Percentiles rank a stretch among this genome's conserved stretches.
phyloP scores from a whole-genome alignment of 2,797 vertebrate species.

The Setipinna tenuifilis region DNA sequence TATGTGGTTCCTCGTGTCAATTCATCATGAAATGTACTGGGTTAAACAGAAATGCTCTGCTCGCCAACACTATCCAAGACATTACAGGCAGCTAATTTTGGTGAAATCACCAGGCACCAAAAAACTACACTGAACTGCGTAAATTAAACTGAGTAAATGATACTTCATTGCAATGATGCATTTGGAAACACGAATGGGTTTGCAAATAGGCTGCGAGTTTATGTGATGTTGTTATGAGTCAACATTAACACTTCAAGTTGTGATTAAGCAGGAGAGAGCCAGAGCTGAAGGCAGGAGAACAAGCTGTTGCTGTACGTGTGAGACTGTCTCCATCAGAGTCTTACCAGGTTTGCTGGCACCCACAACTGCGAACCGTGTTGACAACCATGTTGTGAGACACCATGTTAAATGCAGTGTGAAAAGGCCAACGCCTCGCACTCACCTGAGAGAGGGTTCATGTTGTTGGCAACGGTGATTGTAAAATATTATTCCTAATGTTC shows the following conservation, averaged over 20 bases:
- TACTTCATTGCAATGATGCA: neutral
- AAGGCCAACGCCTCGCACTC: neutral
- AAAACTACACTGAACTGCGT: neutral
- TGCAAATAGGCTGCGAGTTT: neutral
- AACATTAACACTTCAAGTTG: neutral
- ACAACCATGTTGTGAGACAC: neutral
- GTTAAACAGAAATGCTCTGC: conserved; percentile 33
- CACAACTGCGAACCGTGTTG: neutral
- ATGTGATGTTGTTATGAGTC: neutral
- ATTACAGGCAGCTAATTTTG: neutral
- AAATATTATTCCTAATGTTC: too few species aligned
- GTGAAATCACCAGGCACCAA: neutral
- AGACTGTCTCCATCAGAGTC: neutral
- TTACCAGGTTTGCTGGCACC: neutral
- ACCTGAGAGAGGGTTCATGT: neutral
- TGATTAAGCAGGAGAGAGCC: neutral
- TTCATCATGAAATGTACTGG: conserved; percentile 38
- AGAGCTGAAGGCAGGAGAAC: neutral
- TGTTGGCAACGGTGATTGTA: neutral
- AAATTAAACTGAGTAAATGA: neutral
- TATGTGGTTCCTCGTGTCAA: conserved; percentile 67
- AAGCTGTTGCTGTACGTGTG: neutral
- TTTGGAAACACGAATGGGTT: neutral
- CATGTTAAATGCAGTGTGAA: neutral
- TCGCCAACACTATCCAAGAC: neutral